Conservation (phyloP, 2,797 vertebrate species). For the Esox lucius region DNA sequence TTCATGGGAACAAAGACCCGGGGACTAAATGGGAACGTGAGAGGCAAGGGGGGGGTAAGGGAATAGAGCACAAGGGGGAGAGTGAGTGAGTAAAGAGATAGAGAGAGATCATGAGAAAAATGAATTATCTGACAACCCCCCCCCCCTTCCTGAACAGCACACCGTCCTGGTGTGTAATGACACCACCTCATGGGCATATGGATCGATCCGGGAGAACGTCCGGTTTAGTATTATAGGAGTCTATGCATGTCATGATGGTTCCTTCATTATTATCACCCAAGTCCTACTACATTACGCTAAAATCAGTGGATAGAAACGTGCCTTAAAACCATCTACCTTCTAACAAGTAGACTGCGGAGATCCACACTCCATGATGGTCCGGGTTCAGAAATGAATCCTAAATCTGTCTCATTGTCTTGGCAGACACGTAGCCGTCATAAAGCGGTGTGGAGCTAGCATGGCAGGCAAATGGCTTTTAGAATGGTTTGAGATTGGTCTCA, state of each 20-base stretch:
- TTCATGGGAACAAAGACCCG: constrained; percentile 85
- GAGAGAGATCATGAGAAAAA: constrained; percentile 71
- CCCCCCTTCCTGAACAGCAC: too few species aligned
- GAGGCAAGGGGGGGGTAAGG: constrained; percentile 13
- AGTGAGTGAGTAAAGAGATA: constrained; percentile 22
- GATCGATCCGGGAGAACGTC: not conserved
- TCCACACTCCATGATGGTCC: not conserved
- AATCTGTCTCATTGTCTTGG: constrained; percentile 47
- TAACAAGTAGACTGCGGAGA: not conserved
- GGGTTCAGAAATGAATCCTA: constrained; percentile 18
- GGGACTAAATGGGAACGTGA: constrained; percentile 56
- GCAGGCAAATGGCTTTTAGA: constrained; percentile 67
- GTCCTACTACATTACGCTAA: not conserved
- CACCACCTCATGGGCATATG: too few species aligned
- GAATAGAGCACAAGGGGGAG: constrained; percentile 44
- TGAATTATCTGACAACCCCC: too few species aligned
- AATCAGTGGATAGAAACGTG: not conserved
- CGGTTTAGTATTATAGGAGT: not conserved
- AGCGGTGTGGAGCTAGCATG: constrained; percentile 54
- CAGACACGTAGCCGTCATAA: constrained; percentile 62
- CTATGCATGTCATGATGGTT: not conserved
- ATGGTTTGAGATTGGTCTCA: constrained; percentile 84
- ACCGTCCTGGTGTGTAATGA: too few species aligned
- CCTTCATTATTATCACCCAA: not conserved
- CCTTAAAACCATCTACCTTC: not conserved